Evolutionary conservation across 2,797 vertebrate genomes (phyloP), one percentile per base, ranked within the genome.

Genomic region (Ceryle rudis): DNA sequence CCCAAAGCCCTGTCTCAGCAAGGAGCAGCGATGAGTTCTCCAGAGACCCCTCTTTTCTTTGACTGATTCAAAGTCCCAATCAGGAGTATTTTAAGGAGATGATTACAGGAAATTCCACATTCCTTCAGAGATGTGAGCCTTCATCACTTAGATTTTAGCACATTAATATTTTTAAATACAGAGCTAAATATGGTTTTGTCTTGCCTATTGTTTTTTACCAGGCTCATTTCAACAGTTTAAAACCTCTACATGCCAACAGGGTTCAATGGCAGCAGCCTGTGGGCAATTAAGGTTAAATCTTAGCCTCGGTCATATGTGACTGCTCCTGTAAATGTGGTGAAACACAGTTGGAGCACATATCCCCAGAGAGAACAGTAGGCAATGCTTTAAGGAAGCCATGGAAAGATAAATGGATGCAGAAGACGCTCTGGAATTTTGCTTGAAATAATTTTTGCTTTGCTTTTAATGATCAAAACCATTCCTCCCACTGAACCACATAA

Each of bases 401-500:
- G 81, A 95, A 66, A 86, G 94, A 96, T 94, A 96, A 97, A 96
- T 85, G 94, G 81, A 91, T 94, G 62, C 95, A 90, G 95, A 96
- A 62, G 70, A 84, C 57, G 47, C 87, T 94, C 91, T 95, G 77
- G 90, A 94, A 97, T 93, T 93, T 86, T 87, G 90, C 92, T 95
- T 93, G 73, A 97, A 97, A 97, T 96, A 93, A 77, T 87, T 92
- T 84, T 97, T 97, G 78, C 93, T 97, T 97, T 89, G 85, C 90
- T 97, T 95, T 75, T 97, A 93, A 94, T 90, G 91, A 97, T 97
- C 89, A 95, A 97, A 98, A 97, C 77, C 91, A 95, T 87, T 95
- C 91, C 86, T 91, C 94, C 88, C 75, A 90, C 90, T 94, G 94
- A 98, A 96, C 95, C 96, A 95, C 92, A 96, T 86, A 66, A 94